Evolutionary conservation across 1,140 invertebrate genomes (phyloP).

Genomic region (Adelges cooleyi): DNA sequence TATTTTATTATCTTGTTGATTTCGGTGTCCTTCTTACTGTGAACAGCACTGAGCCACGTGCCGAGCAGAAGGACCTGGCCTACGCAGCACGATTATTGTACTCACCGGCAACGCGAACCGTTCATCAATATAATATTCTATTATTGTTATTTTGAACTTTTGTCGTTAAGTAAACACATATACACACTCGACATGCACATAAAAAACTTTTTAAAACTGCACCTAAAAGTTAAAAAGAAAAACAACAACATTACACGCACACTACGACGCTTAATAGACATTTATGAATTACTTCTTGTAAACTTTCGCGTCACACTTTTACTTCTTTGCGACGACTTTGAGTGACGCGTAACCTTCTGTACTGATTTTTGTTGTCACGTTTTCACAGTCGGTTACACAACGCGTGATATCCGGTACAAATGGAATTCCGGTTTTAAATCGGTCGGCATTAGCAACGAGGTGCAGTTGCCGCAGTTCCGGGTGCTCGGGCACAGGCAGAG

Average conservation of each 20-base stretch:
- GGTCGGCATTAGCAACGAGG: conserved; percentile 81
- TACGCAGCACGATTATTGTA: background rate
- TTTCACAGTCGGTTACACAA: conserved; percentile 84
- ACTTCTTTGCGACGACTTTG: background rate
- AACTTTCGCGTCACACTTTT: background rate
- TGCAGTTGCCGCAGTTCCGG: conserved; percentile 90
- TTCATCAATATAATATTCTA: too few relatives aligned
- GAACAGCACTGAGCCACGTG: conserved; percentile 48
- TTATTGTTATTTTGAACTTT: too few relatives aligned
- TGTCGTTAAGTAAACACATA: too few relatives aligned
- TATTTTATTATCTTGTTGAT: conserved; percentile 42
- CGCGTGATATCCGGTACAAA: conserved; percentile 91
- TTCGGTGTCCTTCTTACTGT: conserved; percentile 57
- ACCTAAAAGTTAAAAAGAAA: too few relatives aligned
- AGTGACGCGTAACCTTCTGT: background rate
- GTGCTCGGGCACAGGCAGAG: conserved; percentile 78
- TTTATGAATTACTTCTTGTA: background rate
- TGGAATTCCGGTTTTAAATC: conserved; percentile 86
- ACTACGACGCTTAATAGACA: too few relatives aligned
- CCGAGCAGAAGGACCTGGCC: conserved; percentile 47
- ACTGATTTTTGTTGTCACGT: conserved; percentile 4
- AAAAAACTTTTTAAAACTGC: too few relatives aligned
- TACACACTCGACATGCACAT: too few relatives aligned
- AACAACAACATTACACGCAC: too few relatives aligned
- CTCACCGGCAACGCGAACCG: too few relatives aligned